phyloP scores from a whole-genome alignment of 2,113 vertebrate genomes.

The Saguinus midas region DNA sequence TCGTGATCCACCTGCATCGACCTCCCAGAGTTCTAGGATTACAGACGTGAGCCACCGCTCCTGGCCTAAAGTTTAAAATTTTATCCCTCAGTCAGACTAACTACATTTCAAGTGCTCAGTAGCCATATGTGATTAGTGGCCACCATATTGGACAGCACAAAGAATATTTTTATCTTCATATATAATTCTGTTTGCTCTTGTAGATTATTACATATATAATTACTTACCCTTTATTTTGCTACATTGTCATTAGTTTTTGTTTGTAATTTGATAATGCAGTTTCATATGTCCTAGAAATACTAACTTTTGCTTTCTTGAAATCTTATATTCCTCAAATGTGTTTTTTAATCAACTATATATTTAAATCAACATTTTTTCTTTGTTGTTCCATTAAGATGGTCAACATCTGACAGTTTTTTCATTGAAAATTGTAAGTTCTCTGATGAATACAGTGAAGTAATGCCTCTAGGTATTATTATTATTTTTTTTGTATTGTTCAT shows the following conservation, averaged over 20 bases:
- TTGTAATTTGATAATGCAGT: conserved; percentile 36
- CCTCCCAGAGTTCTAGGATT: too few relatives aligned
- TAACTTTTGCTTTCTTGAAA: conserved; percentile 49
- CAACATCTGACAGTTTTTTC: background rate
- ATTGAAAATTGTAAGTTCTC: conserved; percentile 55
- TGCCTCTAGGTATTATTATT: background rate
- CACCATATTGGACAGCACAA: background rate
- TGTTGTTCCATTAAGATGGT: conserved; percentile 6
- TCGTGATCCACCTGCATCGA: too few relatives aligned
- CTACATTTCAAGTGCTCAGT: background rate
- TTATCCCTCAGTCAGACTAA: background rate
- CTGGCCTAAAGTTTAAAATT: background rate
- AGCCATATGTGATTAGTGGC: background rate
- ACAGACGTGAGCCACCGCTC: too few relatives aligned
- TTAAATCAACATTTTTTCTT: conserved; percentile 31
- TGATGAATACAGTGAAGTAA: conserved; percentile 52
- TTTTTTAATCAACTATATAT: conserved; percentile 22
- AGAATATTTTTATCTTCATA: background rate
- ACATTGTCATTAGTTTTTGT: conserved; percentile 31
- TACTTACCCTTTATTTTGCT: conserved; percentile 17
- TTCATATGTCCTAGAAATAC: conserved; percentile 41
- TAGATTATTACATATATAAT: background rate
- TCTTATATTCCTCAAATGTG: background rate
- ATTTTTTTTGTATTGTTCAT: background rate
- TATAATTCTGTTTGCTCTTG: background rate